A percentile compares a stretch with the other conserved stretches of the same genome.
These are phyloP conservation scores for Trichomycterus rosablanca DNA, from an alignment of 2,113 vertebrate species.

Conservation along the genomic window DNA sequence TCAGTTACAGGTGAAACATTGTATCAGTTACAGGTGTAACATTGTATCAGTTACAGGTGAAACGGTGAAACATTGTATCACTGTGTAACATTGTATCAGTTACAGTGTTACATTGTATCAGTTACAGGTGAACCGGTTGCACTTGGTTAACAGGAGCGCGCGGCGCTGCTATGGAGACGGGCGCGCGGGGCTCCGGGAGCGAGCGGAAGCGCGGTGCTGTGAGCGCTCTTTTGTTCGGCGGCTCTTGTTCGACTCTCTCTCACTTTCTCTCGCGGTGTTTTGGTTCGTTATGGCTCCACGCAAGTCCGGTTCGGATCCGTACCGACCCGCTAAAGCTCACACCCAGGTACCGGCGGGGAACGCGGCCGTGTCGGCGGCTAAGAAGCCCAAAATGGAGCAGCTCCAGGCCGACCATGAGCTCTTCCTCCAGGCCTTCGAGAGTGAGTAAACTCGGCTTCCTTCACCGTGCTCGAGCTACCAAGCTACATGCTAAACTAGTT, in stretches of 20 bases:
- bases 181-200: background rate
- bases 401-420: conserved; percentile 94
- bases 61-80: too few species aligned
- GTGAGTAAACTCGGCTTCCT: conserved; percentile 67
- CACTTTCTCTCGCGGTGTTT: background rate
- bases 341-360: background rate
- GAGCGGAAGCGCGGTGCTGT: background rate
- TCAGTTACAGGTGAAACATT: too few species aligned
- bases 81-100: too few species aligned
- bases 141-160: too few species aligned
- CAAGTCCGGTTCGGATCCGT: conserved; percentile 14
- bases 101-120: too few species aligned
- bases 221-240: conserved; percentile 9
- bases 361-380: conserved; percentile 65
- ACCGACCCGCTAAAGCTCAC: conserved; percentile 4
- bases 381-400: conserved; percentile 89
- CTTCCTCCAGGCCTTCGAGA: conserved; percentile 96
- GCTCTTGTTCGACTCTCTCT: background rate
- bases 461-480: too few species aligned
- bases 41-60: too few species aligned
- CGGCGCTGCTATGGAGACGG: conserved; percentile 6
- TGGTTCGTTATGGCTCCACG: conserved; percentile 1
- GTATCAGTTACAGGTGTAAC: too few species aligned
- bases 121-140: too few species aligned
- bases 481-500: too few species aligned